Conservation (phyloP, 2,797 vertebrate species). For the Hippopotamyrus pictus region DNA sequence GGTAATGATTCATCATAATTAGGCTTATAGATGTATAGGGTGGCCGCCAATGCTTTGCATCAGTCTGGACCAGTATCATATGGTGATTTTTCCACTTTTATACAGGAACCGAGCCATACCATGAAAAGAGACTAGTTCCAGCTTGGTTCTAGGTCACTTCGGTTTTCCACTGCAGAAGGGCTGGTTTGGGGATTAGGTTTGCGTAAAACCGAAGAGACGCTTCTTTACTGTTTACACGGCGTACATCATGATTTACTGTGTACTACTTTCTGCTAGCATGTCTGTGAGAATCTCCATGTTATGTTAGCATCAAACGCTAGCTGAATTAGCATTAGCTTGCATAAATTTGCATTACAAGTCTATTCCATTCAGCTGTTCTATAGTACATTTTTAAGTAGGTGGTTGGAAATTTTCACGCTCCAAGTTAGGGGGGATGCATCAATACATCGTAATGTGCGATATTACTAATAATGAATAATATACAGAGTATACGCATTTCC, state of each 20-base stretch:
- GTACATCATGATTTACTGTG: not conserved
- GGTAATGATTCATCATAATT: conserved; percentile 9
- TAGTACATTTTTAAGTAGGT: not conserved
- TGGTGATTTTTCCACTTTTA: not conserved
- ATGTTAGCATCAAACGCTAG: not conserved
- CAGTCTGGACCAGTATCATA: not conserved
- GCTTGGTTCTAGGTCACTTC: not conserved
- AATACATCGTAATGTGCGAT: not conserved
- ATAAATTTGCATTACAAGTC: not conserved
- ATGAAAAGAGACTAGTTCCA: not conserved
- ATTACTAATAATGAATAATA: not conserved
- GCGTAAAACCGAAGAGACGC: not conserved
- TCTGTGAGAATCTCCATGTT: not conserved
- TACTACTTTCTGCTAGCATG: not conserved
- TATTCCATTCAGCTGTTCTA: not conserved
- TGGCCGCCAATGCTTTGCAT: not conserved
- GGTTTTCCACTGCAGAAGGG: not conserved
- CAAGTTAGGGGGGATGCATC: not conserved
- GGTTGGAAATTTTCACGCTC: not conserved
- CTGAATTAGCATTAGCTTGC: not conserved
- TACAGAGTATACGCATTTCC: not conserved
- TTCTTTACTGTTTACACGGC: not conserved
- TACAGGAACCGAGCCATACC: not conserved
- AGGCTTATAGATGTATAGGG: conserved; percentile 5
- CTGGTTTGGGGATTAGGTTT: not conserved